A percentile compares a stretch with the other conserved stretches of the same genome.
These are phyloP conservation scores for Tangara arthus DNA, from an alignment of 2,797 vertebrate species.

Conservation along the genomic window DNA sequence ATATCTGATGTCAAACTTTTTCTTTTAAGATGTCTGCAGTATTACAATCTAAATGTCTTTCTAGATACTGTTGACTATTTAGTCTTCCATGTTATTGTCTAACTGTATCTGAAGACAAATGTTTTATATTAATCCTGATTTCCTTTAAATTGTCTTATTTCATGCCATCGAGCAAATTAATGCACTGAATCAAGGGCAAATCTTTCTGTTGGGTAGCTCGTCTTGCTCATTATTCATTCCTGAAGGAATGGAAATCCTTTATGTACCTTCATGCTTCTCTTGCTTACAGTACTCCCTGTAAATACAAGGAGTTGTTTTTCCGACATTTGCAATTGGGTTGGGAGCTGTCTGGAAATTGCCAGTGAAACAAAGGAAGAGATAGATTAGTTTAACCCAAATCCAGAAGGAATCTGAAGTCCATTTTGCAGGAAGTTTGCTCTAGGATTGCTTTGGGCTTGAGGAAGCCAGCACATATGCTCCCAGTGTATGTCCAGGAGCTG, in stretches of 20 bases:
- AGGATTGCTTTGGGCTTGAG: not conserved
- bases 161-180: slow-evolving; percentile 53
- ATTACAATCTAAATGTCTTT: not conserved
- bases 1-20: not conserved
- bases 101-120: slow-evolving; percentile 36
- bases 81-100: not conserved
- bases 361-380: not conserved
- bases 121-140: slow-evolving; percentile 64
- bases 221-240: slow-evolving; percentile 45
- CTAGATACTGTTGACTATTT: not conserved
- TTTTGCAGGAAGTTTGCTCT: not conserved
- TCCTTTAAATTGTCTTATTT: slow-evolving; percentile 64
- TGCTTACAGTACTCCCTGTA: not conserved
- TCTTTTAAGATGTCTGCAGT: not conserved
- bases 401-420: not conserved
- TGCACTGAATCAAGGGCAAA: slow-evolving; percentile 44
- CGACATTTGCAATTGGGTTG: not conserved
- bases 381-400: not conserved
- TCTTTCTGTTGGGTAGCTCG: slow-evolving; percentile 27
- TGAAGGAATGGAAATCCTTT: slow-evolving; percentile 42
- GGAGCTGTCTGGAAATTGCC: not conserved
- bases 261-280: slow-evolving; percentile 25
- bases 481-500: not conserved
- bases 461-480: not conserved
- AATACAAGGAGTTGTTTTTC: not conserved